Percentiles rank a stretch among this genome's conserved stretches.
Conservation (phyloP, 2,797 vertebrate genomes). For the Acrocephalus scirpaceus region DNA sequence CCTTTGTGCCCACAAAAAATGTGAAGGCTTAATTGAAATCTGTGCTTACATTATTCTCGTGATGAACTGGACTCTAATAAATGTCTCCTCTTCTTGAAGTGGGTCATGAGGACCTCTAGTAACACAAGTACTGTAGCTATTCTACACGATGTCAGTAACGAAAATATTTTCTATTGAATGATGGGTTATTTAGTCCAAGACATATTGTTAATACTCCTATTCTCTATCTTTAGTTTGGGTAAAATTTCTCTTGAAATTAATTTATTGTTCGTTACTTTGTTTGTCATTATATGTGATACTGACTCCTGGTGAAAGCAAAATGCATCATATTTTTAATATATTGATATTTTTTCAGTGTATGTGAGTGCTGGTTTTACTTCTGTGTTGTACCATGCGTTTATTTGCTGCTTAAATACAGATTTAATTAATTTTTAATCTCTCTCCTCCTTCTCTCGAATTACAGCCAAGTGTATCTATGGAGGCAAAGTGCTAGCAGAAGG, state of each 20-base stretch:
- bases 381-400: background rate
- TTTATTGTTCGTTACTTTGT: background rate
- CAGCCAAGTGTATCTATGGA: constrained; percentile 91
- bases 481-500: constrained; percentile 89
- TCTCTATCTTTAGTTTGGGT: background rate
- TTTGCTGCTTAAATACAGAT: background rate
- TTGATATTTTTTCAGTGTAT: background rate
- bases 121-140: background rate
- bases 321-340: background rate
- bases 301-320: background rate
- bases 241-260: background rate
- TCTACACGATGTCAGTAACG: background rate
- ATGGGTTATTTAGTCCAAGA: background rate
- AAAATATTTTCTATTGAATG: background rate
- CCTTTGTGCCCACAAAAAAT: background rate
- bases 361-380: background rate
- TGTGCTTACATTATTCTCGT: background rate
- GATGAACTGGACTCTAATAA: background rate
- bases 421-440: background rate
- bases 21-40: background rate
- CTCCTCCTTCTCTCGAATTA: background rate
- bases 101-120: background rate
- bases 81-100: background rate
- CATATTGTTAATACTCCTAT: background rate
- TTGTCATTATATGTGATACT: background rate